Conservation (phyloP, 2,113 vertebrate genomes). For the Anas platyrhynchos region DNA sequence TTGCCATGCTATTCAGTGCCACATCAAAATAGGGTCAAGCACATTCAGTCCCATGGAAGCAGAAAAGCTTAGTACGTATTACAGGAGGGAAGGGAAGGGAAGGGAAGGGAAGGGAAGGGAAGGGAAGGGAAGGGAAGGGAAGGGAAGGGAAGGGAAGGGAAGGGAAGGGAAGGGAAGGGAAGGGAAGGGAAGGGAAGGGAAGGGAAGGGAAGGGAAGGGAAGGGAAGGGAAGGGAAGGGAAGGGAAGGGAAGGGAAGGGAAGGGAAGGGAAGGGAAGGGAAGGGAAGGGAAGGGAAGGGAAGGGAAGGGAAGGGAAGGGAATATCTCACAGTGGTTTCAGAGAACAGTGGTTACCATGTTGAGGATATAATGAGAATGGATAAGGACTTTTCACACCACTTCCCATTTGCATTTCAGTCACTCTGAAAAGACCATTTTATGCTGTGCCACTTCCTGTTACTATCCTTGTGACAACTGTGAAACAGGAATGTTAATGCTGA, state of each 20-base stretch:
- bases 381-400: background rate
- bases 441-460: background rate
- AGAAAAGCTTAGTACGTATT: background rate
- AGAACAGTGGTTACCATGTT: background rate
- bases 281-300: background rate
- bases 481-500: background rate
- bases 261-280: background rate
- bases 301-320: background rate
- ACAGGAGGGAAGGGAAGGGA: background rate
- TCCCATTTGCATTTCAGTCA: background rate
- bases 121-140: background rate
- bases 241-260: background rate
- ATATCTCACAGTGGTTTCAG: background rate
- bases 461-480: background rate
- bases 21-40: conserved; percentile 13
- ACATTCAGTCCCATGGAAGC: background rate
- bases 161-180: background rate
- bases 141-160: background rate
- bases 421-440: background rate
- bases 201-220: background rate
- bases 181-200: background rate
- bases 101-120: background rate
- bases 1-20: background rate
- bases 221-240: background rate
- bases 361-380: background rate